A percentile compares a stretch with the other conserved stretches of the same genome.
Conservation (phyloP, 2,113 vertebrate genomes). For the Lepus europaeus region DNA sequence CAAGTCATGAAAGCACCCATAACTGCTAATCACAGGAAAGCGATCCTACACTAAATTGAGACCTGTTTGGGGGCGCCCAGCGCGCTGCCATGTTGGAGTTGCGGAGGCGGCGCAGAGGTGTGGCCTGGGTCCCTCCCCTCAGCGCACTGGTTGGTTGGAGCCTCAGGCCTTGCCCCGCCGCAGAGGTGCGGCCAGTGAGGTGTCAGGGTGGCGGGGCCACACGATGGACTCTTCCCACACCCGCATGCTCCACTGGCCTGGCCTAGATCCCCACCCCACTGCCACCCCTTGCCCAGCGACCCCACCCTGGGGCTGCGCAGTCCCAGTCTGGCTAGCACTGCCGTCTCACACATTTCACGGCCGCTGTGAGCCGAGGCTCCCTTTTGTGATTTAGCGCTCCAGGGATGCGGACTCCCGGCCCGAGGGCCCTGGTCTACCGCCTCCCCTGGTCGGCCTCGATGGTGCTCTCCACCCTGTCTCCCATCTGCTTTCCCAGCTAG, state of each 20-base stretch:
- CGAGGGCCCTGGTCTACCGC: neutral
- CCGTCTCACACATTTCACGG: too few relatives aligned
- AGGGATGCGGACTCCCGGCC: neutral
- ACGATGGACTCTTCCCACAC: constrained; percentile 39
- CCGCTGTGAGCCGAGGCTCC: neutral
- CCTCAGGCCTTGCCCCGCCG: constrained; percentile 71
- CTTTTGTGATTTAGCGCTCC: neutral
- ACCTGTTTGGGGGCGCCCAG: constrained; percentile 75
- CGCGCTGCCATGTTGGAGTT: constrained; percentile 89
- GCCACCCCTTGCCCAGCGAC: constrained; percentile 45
- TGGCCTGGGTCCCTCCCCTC: constrained; percentile 82
- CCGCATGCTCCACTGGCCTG: constrained; percentile 25
- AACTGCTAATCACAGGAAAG: too few relatives aligned
- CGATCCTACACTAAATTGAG: too few relatives aligned
- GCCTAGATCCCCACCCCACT: constrained; percentile 15
- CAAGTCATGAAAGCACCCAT: too few relatives aligned
- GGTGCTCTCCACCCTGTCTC: neutral
- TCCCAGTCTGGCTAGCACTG: constrained; percentile 5
- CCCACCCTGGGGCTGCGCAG: constrained; percentile 67
- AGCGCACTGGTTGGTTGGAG: constrained; percentile 86
- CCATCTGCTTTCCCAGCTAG: neutral
- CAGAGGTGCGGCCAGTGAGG: constrained; percentile 63
- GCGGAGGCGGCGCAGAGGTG: constrained; percentile 84
- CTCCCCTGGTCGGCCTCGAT: neutral
- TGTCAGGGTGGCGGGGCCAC: constrained; percentile 59